phyloP scores from a whole-genome alignment of 2,888 invertebrate genomes.

The Polyommatus icarus region DNA sequence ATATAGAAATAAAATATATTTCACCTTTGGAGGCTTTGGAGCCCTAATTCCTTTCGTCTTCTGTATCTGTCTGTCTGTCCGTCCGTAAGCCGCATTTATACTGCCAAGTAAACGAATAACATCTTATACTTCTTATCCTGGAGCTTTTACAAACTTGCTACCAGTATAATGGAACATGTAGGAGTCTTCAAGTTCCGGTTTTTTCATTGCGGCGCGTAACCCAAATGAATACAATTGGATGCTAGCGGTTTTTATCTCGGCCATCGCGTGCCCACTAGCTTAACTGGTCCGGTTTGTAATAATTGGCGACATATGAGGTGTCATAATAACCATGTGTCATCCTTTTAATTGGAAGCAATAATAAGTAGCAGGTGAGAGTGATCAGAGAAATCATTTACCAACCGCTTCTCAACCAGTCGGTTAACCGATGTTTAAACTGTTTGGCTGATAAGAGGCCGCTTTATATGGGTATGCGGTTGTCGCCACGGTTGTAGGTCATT shows the following conservation, averaged over 20 bases:
- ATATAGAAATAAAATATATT: neutral
- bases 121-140: neutral
- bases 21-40: no score
- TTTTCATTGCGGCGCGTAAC: neutral
- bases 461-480: constrained; percentile 12
- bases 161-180: neutral
- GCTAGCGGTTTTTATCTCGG: constrained; percentile 48
- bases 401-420: constrained; percentile 12
- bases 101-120: neutral
- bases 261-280: constrained; percentile 54
- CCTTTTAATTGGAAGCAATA: constrained; percentile 55
- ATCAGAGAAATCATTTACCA: constrained; percentile 28
- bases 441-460: neutral
- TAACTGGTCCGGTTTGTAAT: constrained; percentile 62
- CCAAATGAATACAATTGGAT: constrained; percentile 22
- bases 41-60: neutral
- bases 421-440: constrained; percentile 18
- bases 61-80: neutral
- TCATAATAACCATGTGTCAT: constrained; percentile 66
- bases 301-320: constrained; percentile 64
- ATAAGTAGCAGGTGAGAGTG: constrained; percentile 9
- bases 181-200: constrained; percentile 6
- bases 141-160: neutral
- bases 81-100: neutral
- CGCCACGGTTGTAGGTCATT: constrained; percentile 8